phyloP scores from a whole-genome alignment of 2,797 vertebrate genomes.

The Muscicapa striata region DNA sequence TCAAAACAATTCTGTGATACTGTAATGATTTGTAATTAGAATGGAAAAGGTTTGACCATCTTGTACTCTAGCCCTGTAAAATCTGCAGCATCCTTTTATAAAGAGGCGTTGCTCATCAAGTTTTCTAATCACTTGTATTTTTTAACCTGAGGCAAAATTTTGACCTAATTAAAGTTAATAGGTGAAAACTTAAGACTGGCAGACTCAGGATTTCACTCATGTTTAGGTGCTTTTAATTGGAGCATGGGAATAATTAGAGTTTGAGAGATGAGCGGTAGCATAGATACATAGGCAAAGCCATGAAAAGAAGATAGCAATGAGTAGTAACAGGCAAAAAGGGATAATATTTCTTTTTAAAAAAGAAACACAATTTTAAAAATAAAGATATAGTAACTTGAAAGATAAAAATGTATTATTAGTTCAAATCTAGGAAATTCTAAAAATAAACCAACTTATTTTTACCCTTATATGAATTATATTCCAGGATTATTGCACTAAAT shows the following conservation, averaged over 20 bases:
- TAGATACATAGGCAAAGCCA: neutral
- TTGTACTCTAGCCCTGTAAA: neutral
- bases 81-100: neutral
- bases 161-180: constrained; percentile 13
- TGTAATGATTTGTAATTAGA: neutral
- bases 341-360: neutral
- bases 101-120: neutral
- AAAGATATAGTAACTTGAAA: neutral
- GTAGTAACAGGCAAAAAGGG: neutral
- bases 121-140: neutral
- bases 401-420: neutral
- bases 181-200: neutral
- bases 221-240: neutral
- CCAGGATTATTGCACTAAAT: neutral
- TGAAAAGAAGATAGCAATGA: neutral
- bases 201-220: neutral
- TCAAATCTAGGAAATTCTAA: neutral
- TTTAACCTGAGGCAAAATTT: neutral
- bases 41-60: neutral
- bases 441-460: neutral
- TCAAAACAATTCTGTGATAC: neutral
- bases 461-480: neutral
- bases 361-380: neutral
- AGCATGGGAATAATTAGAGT: neutral
- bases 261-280: neutral